A percentile compares a stretch with the other conserved stretches of the same genome.
Conservation (phyloP, 2,888 invertebrate genomes). For the Caenorhabditis macrosperma region DNA sequence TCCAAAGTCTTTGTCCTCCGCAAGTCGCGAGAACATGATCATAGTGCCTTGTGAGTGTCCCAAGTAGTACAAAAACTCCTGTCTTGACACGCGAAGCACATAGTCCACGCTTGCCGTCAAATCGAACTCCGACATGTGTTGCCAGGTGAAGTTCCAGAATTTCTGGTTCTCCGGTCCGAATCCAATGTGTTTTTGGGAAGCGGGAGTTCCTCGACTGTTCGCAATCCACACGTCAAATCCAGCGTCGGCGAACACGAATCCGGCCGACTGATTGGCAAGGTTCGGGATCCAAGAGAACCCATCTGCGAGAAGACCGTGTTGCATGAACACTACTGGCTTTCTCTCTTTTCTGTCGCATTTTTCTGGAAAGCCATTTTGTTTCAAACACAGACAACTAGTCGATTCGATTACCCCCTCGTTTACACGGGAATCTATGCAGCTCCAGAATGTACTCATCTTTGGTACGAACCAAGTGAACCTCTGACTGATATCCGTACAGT, state of each 20-base stretch:
- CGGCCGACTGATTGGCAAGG: slow-evolving; percentile 68
- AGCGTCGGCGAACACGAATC: slow-evolving; percentile 81
- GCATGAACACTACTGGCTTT: slow-evolving; percentile 75
- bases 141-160: slow-evolving; percentile 83
- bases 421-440: slow-evolving; percentile 83
- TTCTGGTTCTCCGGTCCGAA: slow-evolving; percentile 78
- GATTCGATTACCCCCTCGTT: slow-evolving; percentile 26
- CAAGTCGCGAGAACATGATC: slow-evolving; percentile 76
- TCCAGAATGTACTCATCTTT: slow-evolving; percentile 82
- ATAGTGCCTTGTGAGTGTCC: slow-evolving; percentile 88
- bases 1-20: slow-evolving; percentile 66
- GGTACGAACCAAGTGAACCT: slow-evolving; percentile 81
- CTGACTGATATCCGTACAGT: slow-evolving; percentile 82
- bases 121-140: slow-evolving; percentile 91
- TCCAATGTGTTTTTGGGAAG: slow-evolving; percentile 85
- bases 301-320: slow-evolving; percentile 72
- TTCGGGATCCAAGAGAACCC: slow-evolving; percentile 75
- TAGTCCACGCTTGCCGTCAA: slow-evolving; percentile 89
- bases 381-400: background rate
- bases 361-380: slow-evolving; percentile 14
- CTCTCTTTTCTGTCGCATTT: slow-evolving; percentile 24
- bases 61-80: slow-evolving; percentile 85
- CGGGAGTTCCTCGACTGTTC: slow-evolving; percentile 89
- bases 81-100: slow-evolving; percentile 83
- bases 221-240: slow-evolving; percentile 88